A percentile compares a stretch with the other conserved stretches of the same genome.
Evolutionary conservation across 2,888 invertebrate genomes (phyloP).

Genomic region (Nomada fabriciana): DNA sequence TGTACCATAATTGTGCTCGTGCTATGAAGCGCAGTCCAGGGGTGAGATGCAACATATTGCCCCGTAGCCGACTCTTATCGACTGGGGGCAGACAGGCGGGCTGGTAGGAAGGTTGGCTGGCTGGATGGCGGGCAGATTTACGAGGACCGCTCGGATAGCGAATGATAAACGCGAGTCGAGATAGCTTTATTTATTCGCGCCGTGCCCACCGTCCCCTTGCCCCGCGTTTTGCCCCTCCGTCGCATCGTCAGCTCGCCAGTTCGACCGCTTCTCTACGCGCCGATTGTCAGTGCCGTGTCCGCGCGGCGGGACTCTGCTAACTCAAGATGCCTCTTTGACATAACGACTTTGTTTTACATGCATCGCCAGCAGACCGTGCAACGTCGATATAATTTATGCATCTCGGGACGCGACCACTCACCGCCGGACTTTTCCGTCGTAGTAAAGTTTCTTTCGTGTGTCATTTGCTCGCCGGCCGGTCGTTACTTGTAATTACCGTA

Average conservation of each 20-base stretch:
- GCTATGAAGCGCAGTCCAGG: conserved; percentile 67
- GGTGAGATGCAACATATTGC: conserved; percentile 80
- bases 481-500: conserved; percentile 44
- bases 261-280: conserved; percentile 52
- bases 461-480: conserved; percentile 32
- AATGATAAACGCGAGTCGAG: conserved; percentile 87
- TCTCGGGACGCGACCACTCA: background rate
- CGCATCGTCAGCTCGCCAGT: conserved; percentile 27
- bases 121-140: conserved; percentile 84
- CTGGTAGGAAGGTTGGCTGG: conserved; percentile 75
- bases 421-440: conserved; percentile 7
- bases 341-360: conserved; percentile 62
- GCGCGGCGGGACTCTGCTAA: conserved; percentile 56
- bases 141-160: conserved; percentile 86
- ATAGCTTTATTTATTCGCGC: conserved; percentile 88
- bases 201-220: conserved; percentile 82
- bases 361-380: conserved; percentile 20
- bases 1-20: conserved; percentile 71
- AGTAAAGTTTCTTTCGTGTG: conserved; percentile 28
- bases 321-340: conserved; percentile 55
- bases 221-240: conserved; percentile 30
- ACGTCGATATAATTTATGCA: conserved; percentile 39
- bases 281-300: conserved; percentile 65
- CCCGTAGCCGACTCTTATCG: conserved; percentile 79
- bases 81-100: conserved; percentile 78